These are phyloP conservation scores for Seriola rivoliana DNA, from an alignment of 2,113 vertebrate species.

Conservation along the genomic window DNA sequence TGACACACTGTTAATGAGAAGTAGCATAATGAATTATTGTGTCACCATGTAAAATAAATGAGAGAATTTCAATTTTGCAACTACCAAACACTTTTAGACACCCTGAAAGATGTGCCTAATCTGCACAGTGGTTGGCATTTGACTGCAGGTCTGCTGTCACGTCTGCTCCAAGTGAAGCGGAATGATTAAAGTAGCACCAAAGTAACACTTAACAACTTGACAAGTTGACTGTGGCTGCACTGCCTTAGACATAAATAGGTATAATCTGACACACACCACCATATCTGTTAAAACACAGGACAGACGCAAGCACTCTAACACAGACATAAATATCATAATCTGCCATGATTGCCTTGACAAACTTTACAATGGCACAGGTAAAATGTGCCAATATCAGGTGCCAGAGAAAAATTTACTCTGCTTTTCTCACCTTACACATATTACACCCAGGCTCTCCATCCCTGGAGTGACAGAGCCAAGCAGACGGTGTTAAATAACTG, in stretches of 20 bases:
- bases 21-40: conserved; percentile 65
- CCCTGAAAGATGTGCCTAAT: conserved; percentile 55
- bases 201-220: conserved; percentile 53
- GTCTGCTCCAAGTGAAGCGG: conserved; percentile 49
- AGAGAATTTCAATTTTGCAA: conserved; percentile 54
- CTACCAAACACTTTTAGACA: conserved; percentile 56
- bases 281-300: conserved; percentile 17
- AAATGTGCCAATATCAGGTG: conserved; percentile 39
- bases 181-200: conserved; percentile 65
- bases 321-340: conserved; percentile 39
- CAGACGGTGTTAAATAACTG: conserved; percentile 38
- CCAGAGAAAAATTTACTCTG: conserved; percentile 25
- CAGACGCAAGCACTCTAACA: background rate
- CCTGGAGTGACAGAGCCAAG: conserved; percentile 16
- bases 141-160: conserved; percentile 55
- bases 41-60: conserved; percentile 63
- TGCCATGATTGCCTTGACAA: conserved; percentile 37
- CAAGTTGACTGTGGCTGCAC: conserved; percentile 49
- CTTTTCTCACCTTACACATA: conserved; percentile 26
- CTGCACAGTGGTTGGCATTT: conserved; percentile 49
- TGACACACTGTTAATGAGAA: conserved; percentile 65
- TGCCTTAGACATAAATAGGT: conserved; percentile 47
- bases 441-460: conserved; percentile 6
- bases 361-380: conserved; percentile 28
- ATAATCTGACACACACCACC: conserved; percentile 28